These are phyloP conservation scores for Festucalex cinctus DNA, from an alignment of 2,113 vertebrate species.

Conservation along the genomic window DNA sequence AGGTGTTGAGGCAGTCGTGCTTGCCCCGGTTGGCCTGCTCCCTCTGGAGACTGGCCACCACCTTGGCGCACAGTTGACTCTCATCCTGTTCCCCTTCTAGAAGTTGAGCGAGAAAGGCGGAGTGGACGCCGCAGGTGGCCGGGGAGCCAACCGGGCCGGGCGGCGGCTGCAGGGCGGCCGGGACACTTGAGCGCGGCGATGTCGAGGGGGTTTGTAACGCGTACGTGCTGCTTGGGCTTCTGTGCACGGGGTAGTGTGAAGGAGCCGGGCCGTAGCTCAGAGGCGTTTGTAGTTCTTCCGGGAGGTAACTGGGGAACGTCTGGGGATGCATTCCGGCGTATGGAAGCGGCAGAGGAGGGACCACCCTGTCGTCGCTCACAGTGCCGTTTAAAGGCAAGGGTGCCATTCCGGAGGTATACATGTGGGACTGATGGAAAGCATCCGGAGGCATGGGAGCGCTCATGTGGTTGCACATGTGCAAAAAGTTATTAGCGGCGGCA, in stretches of 20 bases:
- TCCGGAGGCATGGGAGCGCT: conserved; percentile 38
- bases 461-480: conserved; percentile 31
- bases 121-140: background rate
- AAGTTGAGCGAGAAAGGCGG: conserved; percentile 63
- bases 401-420: conserved; percentile 35
- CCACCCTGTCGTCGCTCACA: conserved; percentile 33
- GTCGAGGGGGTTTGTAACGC: conserved; percentile 28
- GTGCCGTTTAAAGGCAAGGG: conserved; percentile 53
- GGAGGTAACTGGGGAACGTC: conserved; percentile 39
- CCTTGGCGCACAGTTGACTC: conserved; percentile 67
- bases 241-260: conserved; percentile 15
- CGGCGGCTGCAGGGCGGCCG: conserved; percentile 1
- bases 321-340: conserved; percentile 51
- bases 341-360: conserved; percentile 41
- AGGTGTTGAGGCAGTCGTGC: conserved; percentile 76
- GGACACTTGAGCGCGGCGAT: conserved; percentile 24
- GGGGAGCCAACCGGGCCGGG: conserved; percentile 1
- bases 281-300: conserved; percentile 51
- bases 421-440: conserved; percentile 50
- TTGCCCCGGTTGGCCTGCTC: conserved; percentile 75
- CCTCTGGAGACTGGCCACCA: conserved; percentile 70
- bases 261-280: conserved; percentile 35
- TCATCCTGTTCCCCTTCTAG: conserved; percentile 74
- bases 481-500: conserved; percentile 41
- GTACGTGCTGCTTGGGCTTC: conserved; percentile 22